Evolutionary conservation across 2,797 vertebrate species (phyloP), one percentile per base, ranked within the genome.

Genomic region (Anguilla obscura): DNA sequence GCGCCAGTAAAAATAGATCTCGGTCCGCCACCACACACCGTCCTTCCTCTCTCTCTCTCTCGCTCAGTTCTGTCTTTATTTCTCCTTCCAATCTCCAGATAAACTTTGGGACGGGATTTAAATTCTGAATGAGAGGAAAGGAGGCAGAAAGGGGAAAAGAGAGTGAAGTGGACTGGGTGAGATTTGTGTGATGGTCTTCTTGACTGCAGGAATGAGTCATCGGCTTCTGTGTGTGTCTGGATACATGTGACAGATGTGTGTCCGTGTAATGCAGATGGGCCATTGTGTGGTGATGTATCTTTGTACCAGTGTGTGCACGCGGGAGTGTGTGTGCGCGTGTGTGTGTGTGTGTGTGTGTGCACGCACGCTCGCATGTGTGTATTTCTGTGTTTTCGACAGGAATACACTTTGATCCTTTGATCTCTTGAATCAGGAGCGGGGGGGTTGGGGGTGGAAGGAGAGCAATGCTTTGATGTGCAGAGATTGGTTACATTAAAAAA

Each of bases 391-490:
- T 36, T 88, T 91, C 90, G 14, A 92, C 91, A 91, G 88, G 84
- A 83, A 87, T 84, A 86, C 52, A 87, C 36, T 85, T 85, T 85
- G 10, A 80, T 88, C 91, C 93, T 94, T 95, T 94, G 94, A 95
- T 93, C 93, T 91, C 88, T 87, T 16, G 0, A 87, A 90, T 36
- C 66, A 45, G 87, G 88, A 66, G 50, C 27, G 88, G 63, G 63
- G 63, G 63, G 88, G 91, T 87, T 90, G 92, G 91, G 80, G 89
- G 87, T 56, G 88, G 90, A 85, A 86, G 89, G 85, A 56, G 89
- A 88, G 40, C 40, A 54, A 82, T 0, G 58, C 94, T 95, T 95
- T 95, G 93, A 95, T 93, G 93, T 95, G 88, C 91, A 92, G 89
- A 91, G 93, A 94, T 92, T 92, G 92, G 91, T 90, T 92, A 91